Evolutionary conservation across 2,888 invertebrate genomes (phyloP), one percentile per base, ranked within the genome.

Genomic region (Matsumyia berberina): DNA sequence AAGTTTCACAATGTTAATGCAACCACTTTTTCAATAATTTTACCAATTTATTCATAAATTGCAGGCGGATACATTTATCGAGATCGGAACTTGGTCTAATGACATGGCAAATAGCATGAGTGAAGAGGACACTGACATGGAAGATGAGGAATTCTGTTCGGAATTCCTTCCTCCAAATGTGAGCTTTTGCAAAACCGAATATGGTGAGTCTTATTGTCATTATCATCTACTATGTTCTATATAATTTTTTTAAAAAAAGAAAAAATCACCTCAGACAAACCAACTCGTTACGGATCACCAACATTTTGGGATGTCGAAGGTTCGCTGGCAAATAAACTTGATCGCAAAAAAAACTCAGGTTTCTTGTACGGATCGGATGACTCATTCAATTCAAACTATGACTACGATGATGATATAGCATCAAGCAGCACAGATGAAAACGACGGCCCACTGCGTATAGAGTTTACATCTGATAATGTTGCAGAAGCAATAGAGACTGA

Each of bases 71-170:
- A 89, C 88, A 89, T 94, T 95, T 88, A 94, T 97, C 89, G 97
- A 97, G 90, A 97, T 97, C 57, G 97, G 97, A 7, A 97, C 95
- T 0, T 97, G 97, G 97, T 96, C 96, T 0, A 97, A 97, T 90
- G 97, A 97, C 66, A 97, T 97, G 97, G 96, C 96, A 0, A 92
- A 93, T 0, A 92, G 93, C 0, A 92, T 93, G 1, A 86, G 70
- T 29, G 86, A 86, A 35, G 87, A 86, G 19, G 87, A 88, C 11
- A 88, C 90, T 0, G 88, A 89, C 8, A 88, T 88, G 49, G 89
- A 89, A 53, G 93, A 93, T 0, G 93, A 92, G 44, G 93, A 93
- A 53, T 93, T 92, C 37, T 91, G 90, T 60, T 88, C 93, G 88
- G 93, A 93, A 0, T 93, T 93, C 0, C 89, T 95, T n/a, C 94